phyloP scores from a whole-genome alignment of 2,888 invertebrate species.

The Dendrolimus pini region DNA sequence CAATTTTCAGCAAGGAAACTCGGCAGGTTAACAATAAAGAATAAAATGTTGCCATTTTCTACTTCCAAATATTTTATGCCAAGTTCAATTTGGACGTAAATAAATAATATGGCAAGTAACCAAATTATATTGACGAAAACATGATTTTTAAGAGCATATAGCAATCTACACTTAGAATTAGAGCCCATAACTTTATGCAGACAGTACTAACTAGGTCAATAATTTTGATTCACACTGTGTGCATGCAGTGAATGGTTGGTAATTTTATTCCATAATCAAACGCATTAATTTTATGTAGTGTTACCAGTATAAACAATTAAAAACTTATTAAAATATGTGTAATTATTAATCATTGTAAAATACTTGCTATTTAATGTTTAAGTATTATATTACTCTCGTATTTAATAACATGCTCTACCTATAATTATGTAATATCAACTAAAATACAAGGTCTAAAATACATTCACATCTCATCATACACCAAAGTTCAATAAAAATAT shows the following conservation, averaged over 20 bases:
- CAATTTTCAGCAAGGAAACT: too few species aligned
- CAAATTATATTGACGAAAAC: not conserved
- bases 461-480: too few species aligned
- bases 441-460: too few species aligned
- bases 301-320: too few species aligned
- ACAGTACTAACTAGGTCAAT: not conserved
- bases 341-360: not conserved
- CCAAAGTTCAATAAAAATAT: too few species aligned
- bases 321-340: not conserved
- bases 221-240: conserved; percentile 11
- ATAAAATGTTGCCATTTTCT: not conserved
- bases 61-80: not conserved
- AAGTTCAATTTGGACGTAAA: not conserved
- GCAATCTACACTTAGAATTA: conserved; percentile 33
- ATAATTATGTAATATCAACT: too few species aligned
- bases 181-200: conserved; percentile 12
- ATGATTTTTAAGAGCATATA: conserved; percentile 7
- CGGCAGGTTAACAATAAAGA: too few species aligned
- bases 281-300: too few species aligned
- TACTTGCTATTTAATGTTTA: not conserved
- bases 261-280: not conserved
- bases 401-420: not conserved
- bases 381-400: not conserved
- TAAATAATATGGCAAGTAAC: not conserved
- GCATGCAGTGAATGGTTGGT: conserved; percentile 4